A percentile compares a stretch with the other conserved stretches of the same genome.
These are phyloP conservation scores for Sylvia atricapilla DNA, from an alignment of 2,113 vertebrate genomes.

Conservation along the genomic window DNA sequence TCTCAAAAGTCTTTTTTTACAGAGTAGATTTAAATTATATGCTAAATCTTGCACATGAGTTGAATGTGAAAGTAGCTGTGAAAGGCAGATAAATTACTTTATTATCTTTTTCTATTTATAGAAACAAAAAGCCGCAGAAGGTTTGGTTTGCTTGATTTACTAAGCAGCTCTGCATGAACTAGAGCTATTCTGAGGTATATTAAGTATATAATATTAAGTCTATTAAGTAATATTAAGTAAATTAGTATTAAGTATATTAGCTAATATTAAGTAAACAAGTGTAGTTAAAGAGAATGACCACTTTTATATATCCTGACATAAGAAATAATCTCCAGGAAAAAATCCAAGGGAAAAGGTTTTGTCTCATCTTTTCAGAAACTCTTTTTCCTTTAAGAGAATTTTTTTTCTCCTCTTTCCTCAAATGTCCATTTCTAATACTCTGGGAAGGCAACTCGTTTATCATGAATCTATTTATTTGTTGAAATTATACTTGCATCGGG, in stretches of 20 bases:
- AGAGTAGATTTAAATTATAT: not conserved
- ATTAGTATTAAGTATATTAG: no score
- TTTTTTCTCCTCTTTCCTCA: not conserved
- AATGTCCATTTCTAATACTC: not conserved
- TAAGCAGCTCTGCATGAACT: not conserved
- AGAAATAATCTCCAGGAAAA: not conserved
- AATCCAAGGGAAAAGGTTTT: not conserved
- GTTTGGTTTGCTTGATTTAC: not conserved
- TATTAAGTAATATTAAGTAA: no score
- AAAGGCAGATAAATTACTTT: not conserved
- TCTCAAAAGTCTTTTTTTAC: not conserved
- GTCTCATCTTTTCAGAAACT: not conserved
- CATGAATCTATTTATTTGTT: not conserved
- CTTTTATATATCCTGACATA: not conserved
- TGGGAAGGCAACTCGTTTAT: not conserved
- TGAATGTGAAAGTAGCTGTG: constrained; percentile 7
- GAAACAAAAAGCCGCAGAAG: not conserved
- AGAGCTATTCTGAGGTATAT: not conserved
- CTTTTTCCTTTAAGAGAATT: not conserved
- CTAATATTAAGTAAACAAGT: not conserved
- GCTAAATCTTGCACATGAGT: not conserved
- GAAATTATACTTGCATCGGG: not conserved
- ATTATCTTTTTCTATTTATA: not conserved
- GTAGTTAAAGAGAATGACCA: not conserved
- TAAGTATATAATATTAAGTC: no score